Evolutionary conservation across 2,888 invertebrate genomes (phyloP).

Genomic region (Chymomyza caudatula): DNA sequence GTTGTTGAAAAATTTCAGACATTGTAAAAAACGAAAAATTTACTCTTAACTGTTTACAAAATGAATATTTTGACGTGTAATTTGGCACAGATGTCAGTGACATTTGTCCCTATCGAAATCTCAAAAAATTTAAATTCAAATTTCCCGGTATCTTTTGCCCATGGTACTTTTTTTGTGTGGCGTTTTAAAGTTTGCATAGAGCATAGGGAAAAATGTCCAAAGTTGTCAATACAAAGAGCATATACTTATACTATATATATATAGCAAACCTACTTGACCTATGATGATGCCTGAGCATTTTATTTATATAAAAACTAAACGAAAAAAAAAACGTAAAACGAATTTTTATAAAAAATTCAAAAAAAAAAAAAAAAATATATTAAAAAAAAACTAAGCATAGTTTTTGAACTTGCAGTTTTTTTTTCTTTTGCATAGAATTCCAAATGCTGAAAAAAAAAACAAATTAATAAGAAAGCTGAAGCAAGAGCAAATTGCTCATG

Average conservation of each 20-base stretch:
- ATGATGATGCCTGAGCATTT: constrained; percentile 32
- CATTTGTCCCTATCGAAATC: no score
- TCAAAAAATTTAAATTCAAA: no score
- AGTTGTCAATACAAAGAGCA: constrained; percentile 62
- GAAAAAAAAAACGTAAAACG: constrained; percentile 42
- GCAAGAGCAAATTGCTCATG: background rate
- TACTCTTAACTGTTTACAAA: no score
- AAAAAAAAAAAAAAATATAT: constrained; percentile 26
- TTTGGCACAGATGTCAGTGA: no score
- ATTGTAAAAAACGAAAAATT: no score
- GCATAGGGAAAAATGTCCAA: constrained; percentile 51
- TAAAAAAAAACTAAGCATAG: constrained; percentile 16
- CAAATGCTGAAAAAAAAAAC: constrained; percentile 52
- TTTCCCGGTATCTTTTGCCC: no score
- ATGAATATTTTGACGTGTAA: no score
- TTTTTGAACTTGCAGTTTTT: background rate
- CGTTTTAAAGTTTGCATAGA: constrained; percentile 37
- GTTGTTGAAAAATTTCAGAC: no score
- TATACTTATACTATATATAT: constrained; percentile 22
- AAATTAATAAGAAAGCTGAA: background rate
- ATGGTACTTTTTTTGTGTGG: constrained; percentile 34
- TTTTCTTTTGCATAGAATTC: constrained; percentile 29
- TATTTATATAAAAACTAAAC: constrained; percentile 41
- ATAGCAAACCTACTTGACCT: constrained; percentile 18
- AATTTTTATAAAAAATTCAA: constrained; percentile 65